Percentiles rank a stretch among this genome's conserved stretches.
Conservation (phyloP, 2,797 vertebrate species). For the Sebastes goodei region DNA sequence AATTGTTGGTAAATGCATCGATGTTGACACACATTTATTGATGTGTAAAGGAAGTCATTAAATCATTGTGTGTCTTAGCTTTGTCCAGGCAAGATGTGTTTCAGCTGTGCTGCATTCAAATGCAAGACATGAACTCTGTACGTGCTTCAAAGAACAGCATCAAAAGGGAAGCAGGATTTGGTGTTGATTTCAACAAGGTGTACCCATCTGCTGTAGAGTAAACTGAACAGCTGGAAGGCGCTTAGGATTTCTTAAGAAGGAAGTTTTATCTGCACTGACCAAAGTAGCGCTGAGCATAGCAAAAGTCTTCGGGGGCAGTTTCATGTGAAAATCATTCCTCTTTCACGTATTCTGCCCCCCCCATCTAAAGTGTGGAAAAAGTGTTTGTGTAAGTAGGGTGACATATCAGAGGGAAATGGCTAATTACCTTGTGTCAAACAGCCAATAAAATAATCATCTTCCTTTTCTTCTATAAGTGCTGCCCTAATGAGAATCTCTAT, state of each 20-base stretch:
- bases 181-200: neutral
- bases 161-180: neutral
- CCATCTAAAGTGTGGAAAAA: neutral
- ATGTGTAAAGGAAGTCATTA: neutral
- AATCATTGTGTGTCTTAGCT: neutral
- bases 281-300: neutral
- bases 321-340: neutral
- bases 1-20: neutral
- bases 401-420: neutral
- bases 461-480: neutral
- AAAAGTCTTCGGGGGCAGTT: neutral
- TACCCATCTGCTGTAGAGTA: neutral
- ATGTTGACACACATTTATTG: neutral
- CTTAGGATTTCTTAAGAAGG: neutral
- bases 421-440: constrained; percentile 9
- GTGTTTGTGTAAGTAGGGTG: neutral
- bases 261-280: neutral
- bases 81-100: neutral
- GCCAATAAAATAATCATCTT: constrained; percentile 4
- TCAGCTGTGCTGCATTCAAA: neutral
- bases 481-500: neutral
- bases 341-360: neutral
- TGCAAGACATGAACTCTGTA: neutral
- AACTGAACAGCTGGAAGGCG: neutral
- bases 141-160: neutral